phyloP scores from a whole-genome alignment of 2,797 vertebrate species.

The Phoebastria nigripes region DNA sequence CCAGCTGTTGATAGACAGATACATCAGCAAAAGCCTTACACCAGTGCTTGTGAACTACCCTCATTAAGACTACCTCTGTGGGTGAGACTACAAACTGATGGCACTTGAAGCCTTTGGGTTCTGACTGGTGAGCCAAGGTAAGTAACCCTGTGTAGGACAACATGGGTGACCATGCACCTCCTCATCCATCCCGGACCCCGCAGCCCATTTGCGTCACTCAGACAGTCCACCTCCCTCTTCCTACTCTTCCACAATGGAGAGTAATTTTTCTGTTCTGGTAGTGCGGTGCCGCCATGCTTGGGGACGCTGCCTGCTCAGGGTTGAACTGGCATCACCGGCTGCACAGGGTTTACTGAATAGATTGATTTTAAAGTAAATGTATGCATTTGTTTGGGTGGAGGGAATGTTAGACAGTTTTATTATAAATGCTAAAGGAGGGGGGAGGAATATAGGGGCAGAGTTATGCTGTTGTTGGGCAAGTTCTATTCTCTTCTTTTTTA shows the following conservation, averaged over 20 bases:
- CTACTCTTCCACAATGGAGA: not conserved
- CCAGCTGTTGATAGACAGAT: not conserved
- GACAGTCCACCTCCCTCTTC: not conserved
- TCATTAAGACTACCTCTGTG: rapidly evolving
- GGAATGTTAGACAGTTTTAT: not conserved
- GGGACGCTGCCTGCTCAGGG: not conserved
- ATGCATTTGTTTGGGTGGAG: not conserved
- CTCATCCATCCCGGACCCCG: not conserved
- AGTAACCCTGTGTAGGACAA: not conserved
- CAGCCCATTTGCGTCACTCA: rapidly evolving
- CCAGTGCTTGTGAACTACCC: rapidly evolving
- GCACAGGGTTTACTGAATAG: not conserved
- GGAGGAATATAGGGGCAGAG: not conserved
- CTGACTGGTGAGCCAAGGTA: not conserved
- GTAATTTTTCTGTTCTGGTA: not conserved
- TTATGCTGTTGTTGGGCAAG: not conserved
- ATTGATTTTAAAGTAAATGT: not conserved
- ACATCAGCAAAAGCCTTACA: not conserved
- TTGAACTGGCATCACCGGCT: rapidly evolving
- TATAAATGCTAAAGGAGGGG: not conserved
- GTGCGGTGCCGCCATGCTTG: rapidly evolving
- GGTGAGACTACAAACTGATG: rapidly evolving
- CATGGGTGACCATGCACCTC: not conserved
- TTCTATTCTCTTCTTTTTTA: not conserved
- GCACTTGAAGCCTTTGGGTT: not conserved